Conservation (phyloP, 2,113 vertebrate species). For the Tinamus guttatus region DNA sequence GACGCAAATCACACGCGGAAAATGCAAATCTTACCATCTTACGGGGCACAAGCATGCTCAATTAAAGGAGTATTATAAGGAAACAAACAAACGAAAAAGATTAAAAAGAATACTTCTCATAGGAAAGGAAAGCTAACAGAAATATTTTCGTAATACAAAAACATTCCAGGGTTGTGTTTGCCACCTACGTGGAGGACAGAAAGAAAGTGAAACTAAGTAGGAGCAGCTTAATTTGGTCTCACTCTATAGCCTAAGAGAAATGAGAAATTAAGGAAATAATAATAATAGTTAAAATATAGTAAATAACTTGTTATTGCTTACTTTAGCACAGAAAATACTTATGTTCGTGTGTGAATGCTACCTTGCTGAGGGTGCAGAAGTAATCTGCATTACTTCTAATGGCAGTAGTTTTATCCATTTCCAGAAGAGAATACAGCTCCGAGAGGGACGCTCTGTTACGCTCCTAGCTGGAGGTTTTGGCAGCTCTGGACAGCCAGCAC, state of each 20-base stretch:
- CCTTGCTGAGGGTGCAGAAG: background rate
- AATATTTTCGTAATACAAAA: background rate
- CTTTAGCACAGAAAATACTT: background rate
- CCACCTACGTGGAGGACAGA: background rate
- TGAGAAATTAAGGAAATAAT: background rate
- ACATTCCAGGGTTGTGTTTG: background rate
- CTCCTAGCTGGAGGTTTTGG: background rate
- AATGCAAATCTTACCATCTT: background rate
- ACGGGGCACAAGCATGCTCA: background rate
- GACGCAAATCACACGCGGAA: background rate
- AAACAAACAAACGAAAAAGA: background rate
- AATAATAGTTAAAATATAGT: background rate
- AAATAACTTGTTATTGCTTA: background rate
- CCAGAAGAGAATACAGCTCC: background rate
- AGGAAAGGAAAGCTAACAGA: background rate
- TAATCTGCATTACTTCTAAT: background rate
- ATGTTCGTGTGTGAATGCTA: background rate
- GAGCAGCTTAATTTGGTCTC: background rate
- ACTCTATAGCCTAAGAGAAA: background rate
- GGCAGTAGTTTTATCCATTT: background rate
- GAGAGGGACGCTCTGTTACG: background rate
- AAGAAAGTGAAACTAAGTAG: slow-evolving; percentile 44
- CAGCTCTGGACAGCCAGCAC: background rate
- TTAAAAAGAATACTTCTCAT: background rate
- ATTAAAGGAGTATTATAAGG: slow-evolving; percentile 8